These are phyloP conservation scores for Parasteatoda lunata DNA, from an alignment of 2,888 invertebrate genomes.

Conservation along the genomic window DNA sequence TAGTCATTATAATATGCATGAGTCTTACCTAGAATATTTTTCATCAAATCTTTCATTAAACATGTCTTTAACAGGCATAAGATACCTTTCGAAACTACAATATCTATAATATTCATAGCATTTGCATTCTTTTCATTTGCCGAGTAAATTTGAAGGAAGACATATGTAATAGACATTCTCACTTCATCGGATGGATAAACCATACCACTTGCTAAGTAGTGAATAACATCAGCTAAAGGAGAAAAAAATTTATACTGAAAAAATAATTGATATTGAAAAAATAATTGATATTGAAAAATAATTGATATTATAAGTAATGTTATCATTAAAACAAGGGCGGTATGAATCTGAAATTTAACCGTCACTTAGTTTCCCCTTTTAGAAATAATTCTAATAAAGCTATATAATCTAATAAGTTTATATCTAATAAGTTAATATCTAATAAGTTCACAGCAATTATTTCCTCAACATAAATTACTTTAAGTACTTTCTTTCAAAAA, in stretches of 20 bases:
- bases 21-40: slow-evolving; percentile 36
- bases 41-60: slow-evolving; percentile 31
- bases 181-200: slow-evolving; percentile 55
- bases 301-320: no score
- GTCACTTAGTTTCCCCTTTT: no score
- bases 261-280: not conserved
- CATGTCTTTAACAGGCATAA: slow-evolving; percentile 27
- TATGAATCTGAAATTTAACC: no score
- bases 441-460: no score
- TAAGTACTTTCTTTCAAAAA: no score
- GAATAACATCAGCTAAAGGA: slow-evolving; percentile 34
- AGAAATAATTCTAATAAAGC: no score
- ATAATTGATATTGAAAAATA: not conserved
- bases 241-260: not conserved
- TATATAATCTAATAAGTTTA: no score
- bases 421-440: no score
- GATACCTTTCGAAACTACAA: slow-evolving; percentile 23
- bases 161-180: slow-evolving; percentile 26
- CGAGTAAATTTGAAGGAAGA: slow-evolving; percentile 43
- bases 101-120: slow-evolving; percentile 1
- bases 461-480: no score
- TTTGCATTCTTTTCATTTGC: not conserved
- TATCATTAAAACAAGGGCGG: no score
- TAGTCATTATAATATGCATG: not conserved
- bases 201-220: slow-evolving; percentile 32